Percentiles rank a stretch among this genome's conserved stretches.
Evolutionary conservation across 2,888 invertebrate genomes (phyloP).

Genomic region (Germaria angustata): DNA sequence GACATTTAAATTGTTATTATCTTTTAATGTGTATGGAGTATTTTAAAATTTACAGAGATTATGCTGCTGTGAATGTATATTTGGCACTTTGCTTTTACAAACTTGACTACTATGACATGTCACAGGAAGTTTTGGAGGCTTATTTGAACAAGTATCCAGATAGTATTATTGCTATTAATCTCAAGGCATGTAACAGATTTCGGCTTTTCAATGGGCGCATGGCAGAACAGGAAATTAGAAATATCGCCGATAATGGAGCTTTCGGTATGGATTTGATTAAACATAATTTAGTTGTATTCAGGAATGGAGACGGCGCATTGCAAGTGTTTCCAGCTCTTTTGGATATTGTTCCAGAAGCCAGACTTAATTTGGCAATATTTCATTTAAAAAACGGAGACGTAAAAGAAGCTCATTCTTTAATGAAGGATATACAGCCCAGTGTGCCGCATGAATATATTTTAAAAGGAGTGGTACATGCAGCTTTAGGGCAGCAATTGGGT

Average conservation of each 20-base stretch:
- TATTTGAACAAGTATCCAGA: constrained; percentile 95
- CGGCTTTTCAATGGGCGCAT: constrained; percentile 96
- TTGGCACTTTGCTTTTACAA: constrained; percentile 99
- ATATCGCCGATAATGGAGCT: constrained; percentile 86
- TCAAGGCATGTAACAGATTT: constrained; percentile 88
- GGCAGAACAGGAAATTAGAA: constrained; percentile 95
- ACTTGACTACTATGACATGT: constrained; percentile 98
- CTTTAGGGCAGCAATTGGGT: constrained; percentile 94
- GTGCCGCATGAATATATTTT: constrained; percentile 97
- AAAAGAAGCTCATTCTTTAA: constrained; percentile 91
- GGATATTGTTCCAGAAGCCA: constrained; percentile 97
- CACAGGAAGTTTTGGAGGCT: constrained; percentile 96
- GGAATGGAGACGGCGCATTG: constrained; percentile 95
- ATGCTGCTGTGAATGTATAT: constrained; percentile 96
- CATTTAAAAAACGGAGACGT: constrained; percentile 94
- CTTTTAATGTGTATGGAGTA: no score
- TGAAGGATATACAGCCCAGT: constrained; percentile 95
- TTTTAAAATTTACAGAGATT: constrained; percentile 86
- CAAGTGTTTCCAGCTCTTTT: constrained; percentile 93
- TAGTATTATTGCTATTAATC: constrained; percentile 96
- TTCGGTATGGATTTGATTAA: constrained; percentile 95
- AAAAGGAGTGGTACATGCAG: constrained; percentile 96
- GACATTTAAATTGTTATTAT: no score
- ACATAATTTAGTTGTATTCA: constrained; percentile 97
- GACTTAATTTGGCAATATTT: constrained; percentile 97